A percentile compares a stretch with the other conserved stretches of the same genome.
phyloP scores from a whole-genome alignment of 2,113 vertebrate genomes.

The Crotalus helleri region DNA sequence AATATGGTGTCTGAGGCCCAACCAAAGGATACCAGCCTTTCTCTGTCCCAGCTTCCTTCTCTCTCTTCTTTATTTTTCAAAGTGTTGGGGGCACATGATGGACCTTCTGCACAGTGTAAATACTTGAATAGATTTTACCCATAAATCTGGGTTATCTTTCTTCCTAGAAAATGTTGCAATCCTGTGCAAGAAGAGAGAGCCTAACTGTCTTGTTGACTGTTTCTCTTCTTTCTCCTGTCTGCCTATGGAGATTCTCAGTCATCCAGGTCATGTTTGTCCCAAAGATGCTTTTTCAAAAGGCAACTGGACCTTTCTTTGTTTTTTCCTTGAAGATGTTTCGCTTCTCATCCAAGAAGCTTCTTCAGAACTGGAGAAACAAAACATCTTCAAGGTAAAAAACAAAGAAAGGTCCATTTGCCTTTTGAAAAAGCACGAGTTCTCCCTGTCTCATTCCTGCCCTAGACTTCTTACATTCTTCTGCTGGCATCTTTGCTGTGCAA shows the following conservation, averaged over 20 bases:
- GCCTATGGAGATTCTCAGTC: background rate
- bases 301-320: background rate
- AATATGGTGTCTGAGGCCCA: background rate
- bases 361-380: background rate
- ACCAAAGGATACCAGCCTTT: background rate
- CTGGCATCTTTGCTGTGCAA: background rate
- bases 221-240: background rate
- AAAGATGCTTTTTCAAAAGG: background rate
- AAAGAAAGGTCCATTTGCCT: background rate
- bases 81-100: background rate
- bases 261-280: background rate
- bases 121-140: background rate
- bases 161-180: background rate
- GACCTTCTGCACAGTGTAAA: background rate
- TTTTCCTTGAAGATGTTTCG: background rate
- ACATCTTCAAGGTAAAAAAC: background rate
- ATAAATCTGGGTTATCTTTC: background rate
- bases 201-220: background rate
- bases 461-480: background rate
- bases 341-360: background rate
- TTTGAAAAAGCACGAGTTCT: background rate
- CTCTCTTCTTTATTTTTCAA: background rate
- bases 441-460: background rate
- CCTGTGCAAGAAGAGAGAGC: background rate
- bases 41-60: background rate